Percentiles rank a stretch among this genome's conserved stretches.
Evolutionary conservation across 2,113 vertebrate species (phyloP).

Genomic region (Syngnathoides biaculeatus): DNA sequence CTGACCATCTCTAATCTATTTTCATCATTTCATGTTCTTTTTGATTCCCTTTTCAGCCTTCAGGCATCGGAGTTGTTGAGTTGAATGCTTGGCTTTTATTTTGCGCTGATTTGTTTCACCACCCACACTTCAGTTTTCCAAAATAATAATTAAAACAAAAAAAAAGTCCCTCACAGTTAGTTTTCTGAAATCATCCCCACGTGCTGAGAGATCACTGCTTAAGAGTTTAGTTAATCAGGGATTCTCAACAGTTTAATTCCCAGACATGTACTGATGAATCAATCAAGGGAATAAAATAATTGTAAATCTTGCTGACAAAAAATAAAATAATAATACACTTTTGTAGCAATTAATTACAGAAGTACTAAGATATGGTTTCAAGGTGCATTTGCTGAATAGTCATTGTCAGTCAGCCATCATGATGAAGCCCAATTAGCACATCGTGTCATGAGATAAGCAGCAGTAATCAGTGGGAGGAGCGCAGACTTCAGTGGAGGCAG

Average conservation of each 20-base stretch:
- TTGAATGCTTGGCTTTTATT: neutral
- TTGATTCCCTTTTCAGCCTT: neutral
- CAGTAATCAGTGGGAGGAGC: conserved; percentile 55
- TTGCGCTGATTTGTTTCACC: conserved; percentile 27
- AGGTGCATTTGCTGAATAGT: conserved; percentile 59
- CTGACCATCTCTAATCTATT: conserved; percentile 20
- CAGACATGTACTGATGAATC: conserved; percentile 18
- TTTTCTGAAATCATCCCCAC: conserved; percentile 29
- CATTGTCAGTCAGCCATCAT: conserved; percentile 55
- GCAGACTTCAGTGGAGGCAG: conserved; percentile 36
- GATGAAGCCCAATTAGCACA: conserved; percentile 64
- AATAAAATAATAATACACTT: neutral
- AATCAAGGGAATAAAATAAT: conserved; percentile 5
- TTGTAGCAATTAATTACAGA: conserved; percentile 42
- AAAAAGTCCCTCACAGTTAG: conserved; percentile 41
- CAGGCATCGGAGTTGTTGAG: neutral
- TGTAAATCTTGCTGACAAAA: neutral
- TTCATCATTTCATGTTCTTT: neutral
- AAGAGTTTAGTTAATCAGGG: conserved; percentile 29
- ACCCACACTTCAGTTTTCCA: conserved; percentile 29
- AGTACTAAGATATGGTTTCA: conserved; percentile 28
- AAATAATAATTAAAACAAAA: conserved; percentile 37
- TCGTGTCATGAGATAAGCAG: conserved; percentile 53
- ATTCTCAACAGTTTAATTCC: conserved; percentile 11
- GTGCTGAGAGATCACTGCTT: conserved; percentile 36